Evolutionary conservation across 2,888 invertebrate genomes (phyloP).

Genomic region (Aphodius granarius): DNA sequence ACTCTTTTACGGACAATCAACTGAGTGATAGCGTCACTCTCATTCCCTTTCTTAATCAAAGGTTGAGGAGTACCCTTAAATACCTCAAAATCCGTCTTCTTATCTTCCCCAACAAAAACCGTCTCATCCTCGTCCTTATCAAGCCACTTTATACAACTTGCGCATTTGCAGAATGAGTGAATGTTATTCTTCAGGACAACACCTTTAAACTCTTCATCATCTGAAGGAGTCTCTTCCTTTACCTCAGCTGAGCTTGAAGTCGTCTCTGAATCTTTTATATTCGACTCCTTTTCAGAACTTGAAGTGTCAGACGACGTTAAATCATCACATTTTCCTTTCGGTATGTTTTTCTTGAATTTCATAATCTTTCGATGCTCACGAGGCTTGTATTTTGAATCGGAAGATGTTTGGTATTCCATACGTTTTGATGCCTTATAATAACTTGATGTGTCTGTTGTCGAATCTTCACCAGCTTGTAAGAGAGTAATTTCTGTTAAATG

Average conservation of each 20-base stretch:
- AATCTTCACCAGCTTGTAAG: not conserved
- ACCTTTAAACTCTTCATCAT: not conserved
- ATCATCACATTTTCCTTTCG: not conserved
- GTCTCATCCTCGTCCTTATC: slow-evolving; percentile 18
- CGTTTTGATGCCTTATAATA: not conserved
- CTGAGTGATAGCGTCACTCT: not conserved
- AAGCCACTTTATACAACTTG: slow-evolving; percentile 24
- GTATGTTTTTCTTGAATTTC: not conserved
- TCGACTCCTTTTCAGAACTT: not conserved
- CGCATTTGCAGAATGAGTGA: slow-evolving; percentile 25
- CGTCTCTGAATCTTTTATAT: not conserved
- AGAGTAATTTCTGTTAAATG: not conserved
- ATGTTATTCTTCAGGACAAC: slow-evolving; percentile 5
- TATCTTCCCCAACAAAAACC: not conserved
- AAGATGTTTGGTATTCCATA: not conserved
- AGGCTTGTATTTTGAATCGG: not conserved
- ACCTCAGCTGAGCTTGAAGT: not conserved
- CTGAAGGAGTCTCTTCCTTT: not conserved
- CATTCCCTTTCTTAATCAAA: slow-evolving; percentile 22
- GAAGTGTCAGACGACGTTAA: slow-evolving; percentile 5
- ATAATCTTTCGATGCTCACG: not conserved
- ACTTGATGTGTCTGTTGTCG: not conserved
- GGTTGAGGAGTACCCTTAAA: slow-evolving; percentile 19
- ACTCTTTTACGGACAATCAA: slow-evolving; percentile 13
- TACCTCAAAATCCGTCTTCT: not conserved